Evolutionary conservation across 2,888 invertebrate species (phyloP), one percentile per base, ranked within the genome.

Genomic region (Zaprionus bogoriensis): DNA sequence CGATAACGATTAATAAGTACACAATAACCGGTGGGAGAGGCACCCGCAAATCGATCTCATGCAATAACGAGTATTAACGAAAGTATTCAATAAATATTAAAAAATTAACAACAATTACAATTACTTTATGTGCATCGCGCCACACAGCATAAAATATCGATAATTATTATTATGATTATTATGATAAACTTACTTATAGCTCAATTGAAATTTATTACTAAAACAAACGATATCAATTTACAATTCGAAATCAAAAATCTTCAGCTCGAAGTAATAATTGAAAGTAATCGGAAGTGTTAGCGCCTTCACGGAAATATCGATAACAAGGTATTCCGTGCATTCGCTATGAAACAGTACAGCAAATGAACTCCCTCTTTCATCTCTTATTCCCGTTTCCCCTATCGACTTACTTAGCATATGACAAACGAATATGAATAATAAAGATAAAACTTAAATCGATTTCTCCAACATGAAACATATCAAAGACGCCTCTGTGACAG

Each of bases 381-480:
- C n/a, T n/a, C n/a, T n/a, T n/a, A n/a, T n/a, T n/a, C n/a, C n/a
- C n/a, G n/a, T n/a, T n/a, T n/a, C n/a, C n/a, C n/a, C 19, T 14
- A n/a, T 41, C 5, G 7, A n/a, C 10, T 20, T 39, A 12, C n/a
- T n/a, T n/a, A 25, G 12, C 39, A 39, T n/a, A 22, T 51, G 28
- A 46, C 5, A 58, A 51, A 30, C 6, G 25, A 30, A n/a, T 19
- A 36, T 32, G 32, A n/a, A n/a, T n/a, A n/a, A 27, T 46, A 45
- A 22, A 22, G 39, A 62, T 32, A 23, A 10, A 45, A 39, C 7
- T 4, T n/a, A 52, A 58, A 54, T 54, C 45, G 36, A 67, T 60
- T 55, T 72, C 36, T 51, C 44, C 45, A 67, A 67, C 62, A 71
- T 68, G 32, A 67, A 74, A 71, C 71, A 71, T 71, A 71, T 74